A percentile compares a stretch with the other conserved stretches of the same genome.
Evolutionary conservation across 2,888 invertebrate genomes (phyloP).

Genomic region (Cryptophagus acutangulus): DNA sequence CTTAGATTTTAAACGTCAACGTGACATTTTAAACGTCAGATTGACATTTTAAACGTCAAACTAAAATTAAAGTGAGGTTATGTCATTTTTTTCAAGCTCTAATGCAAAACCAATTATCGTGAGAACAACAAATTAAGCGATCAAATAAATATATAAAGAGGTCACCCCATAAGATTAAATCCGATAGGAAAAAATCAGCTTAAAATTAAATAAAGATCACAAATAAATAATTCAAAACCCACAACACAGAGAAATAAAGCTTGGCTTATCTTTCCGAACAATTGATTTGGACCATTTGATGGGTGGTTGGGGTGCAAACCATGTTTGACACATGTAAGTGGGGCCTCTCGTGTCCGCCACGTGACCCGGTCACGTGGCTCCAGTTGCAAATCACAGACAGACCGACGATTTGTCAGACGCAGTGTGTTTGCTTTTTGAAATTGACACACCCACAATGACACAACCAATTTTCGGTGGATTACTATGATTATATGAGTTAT

Average conservation of each 20-base stretch:
- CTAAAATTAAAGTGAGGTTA: no score
- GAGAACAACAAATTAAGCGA: slow-evolving; percentile 30
- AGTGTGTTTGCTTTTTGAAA: slow-evolving; percentile 31
- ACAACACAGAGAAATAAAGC: slow-evolving; percentile 37
- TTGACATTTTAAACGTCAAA: no score
- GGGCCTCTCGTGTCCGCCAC: slow-evolving; percentile 39
- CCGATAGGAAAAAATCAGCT: slow-evolving; percentile 22
- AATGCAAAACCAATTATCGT: slow-evolving; percentile 16
- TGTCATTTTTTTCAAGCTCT: not conserved
- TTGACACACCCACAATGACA: slow-evolving; percentile 40
- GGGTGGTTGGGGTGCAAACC: slow-evolving; percentile 31
- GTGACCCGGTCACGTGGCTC: slow-evolving; percentile 36
- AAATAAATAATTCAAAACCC: slow-evolving; percentile 43
- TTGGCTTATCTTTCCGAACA: slow-evolving; percentile 48
- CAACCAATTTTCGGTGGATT: no score
- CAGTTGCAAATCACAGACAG: slow-evolving; percentile 35
- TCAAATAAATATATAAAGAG: slow-evolving; percentile 21
- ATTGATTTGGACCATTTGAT: slow-evolving; percentile 33
- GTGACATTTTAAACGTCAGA: no score
- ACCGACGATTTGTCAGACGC: slow-evolving; percentile 37
- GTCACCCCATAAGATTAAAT: no score
- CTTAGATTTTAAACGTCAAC: no score
- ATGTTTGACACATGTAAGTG: slow-evolving; percentile 48
- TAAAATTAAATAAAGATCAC: slow-evolving; percentile 40
- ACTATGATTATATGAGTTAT: no score